Conservation (phyloP, 2,888 invertebrate species). For the Synergus itoensis region DNA sequence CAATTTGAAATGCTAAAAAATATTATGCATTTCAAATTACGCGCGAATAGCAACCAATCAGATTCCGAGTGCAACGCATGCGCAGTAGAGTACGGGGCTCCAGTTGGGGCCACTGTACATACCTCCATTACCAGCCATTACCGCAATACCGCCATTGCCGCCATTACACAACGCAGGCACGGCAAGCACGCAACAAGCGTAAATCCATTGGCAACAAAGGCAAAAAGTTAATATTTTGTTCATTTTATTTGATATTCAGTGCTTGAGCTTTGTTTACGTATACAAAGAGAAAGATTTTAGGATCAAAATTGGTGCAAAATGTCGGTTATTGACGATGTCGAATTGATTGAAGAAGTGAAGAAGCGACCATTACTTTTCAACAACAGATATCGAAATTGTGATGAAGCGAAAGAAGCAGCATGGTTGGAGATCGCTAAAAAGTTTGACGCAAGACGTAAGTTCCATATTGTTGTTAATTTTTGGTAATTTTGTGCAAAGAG, state of each 20-base stretch:
- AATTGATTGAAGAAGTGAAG: constrained; percentile 33
- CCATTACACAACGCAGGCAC: constrained; percentile 27
- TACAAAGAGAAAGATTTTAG: not conserved
- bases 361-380: constrained; percentile 32
- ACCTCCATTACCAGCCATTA: too few relatives aligned
- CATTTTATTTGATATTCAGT: not conserved
- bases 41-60: too few relatives aligned
- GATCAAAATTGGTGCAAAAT: not conserved
- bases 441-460: constrained; percentile 29
- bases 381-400: constrained; percentile 36
- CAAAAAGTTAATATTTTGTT: constrained; percentile 3
- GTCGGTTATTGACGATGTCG: constrained; percentile 23
- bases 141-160: constrained; percentile 43
- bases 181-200: constrained; percentile 18
- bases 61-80: too few relatives aligned
- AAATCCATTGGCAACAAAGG: not conserved
- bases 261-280: constrained; percentile 10
- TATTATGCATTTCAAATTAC: too few relatives aligned
- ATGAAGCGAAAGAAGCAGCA: constrained; percentile 32
- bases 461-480: constrained; percentile 1
- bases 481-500: constrained; percentile 1
- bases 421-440: constrained; percentile 21
- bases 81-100: too few relatives aligned
- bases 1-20: too few relatives aligned
- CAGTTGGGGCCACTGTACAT: too few relatives aligned